Base-by-base conservation (phyloP, 1,140 invertebrate genomes). In the Ceratoteleas bidentatus region DNA sequence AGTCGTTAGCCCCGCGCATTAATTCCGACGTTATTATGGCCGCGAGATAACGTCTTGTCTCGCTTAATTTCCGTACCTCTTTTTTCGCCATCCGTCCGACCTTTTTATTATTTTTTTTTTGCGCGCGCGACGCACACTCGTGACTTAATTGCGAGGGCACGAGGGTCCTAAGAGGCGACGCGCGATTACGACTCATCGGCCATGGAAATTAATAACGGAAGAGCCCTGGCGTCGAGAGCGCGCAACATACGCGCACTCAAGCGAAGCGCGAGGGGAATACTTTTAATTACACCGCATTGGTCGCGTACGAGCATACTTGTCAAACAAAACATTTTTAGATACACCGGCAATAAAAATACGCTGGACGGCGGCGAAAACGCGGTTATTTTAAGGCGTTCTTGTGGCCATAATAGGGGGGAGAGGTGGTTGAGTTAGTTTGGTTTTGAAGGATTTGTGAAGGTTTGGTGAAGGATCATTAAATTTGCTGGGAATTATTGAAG, bases 111-210 rank as follows among this genome's bases (percentile, higher is more conserved):
- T 47, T 40, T 50, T 36, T 60, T 73, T 76, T 72, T 76, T 54
- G 24, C 13, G 8, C 9, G 33, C 54, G 57, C 65, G 32, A 52
- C 24, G 75, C 61, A 33, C 66, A 76, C 72, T 84, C 83, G 80
- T 68, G 81, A 85, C 76, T 85, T 86, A 87, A 87, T 87, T 87
- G 86, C 84, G 78, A 83, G 69, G 70, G 57, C 70, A 66, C 61
- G 64, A 68, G 74, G 76, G 70, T 53, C 72, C 72, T 79, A 76
- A 83, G 76, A 83, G 75, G 70, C 75, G 69, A 75, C 75, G 81
- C 81, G 70, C 80, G 69, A 78, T 83, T 83, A 83, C 81, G 74
- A 83, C 65, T 75, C 74, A 83, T 83, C 74, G 74, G 70, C 69
- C 81, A 69, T 83, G 74, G 74, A 83, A 83, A 83, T 83, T 78